These are phyloP conservation scores for Hesperia comma DNA, from an alignment of 2,888 invertebrate genomes.

Conservation along the genomic window DNA sequence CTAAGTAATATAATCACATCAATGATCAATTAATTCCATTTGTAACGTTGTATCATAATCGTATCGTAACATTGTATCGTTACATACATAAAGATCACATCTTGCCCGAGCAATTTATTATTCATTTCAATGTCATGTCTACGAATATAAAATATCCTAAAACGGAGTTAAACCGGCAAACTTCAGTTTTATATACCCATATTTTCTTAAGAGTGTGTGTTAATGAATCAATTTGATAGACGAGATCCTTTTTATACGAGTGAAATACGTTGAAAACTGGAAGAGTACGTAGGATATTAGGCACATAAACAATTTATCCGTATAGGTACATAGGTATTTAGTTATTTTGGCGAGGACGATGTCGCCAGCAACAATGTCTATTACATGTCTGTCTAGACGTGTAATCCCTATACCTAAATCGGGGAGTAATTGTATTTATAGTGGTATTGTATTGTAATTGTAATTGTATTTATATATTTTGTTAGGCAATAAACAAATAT, in stretches of 20 bases:
- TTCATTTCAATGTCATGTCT: constrained; percentile 6
- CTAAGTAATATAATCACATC: too few relatives aligned
- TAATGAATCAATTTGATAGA: constrained; percentile 3
- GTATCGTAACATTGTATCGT: too few relatives aligned
- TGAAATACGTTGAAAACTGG: background rate
- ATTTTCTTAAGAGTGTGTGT: background rate
- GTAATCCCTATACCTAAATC: background rate
- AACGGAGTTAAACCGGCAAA: background rate
- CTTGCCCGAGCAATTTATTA: background rate
- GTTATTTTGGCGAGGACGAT: background rate
- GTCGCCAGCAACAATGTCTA: background rate
- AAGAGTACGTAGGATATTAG: background rate
- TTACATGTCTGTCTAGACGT: background rate
- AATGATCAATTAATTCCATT: too few relatives aligned
- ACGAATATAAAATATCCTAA: background rate
- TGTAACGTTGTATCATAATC: too few relatives aligned
- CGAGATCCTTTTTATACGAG: background rate
- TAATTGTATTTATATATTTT: too few relatives aligned
- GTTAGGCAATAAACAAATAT: too few relatives aligned
- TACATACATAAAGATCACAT: background rate
- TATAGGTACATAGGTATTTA: background rate
- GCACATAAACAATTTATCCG: background rate
- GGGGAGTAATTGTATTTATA: too few relatives aligned
- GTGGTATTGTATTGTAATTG: too few relatives aligned
- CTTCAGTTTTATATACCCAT: background rate